Base-by-base conservation (phyloP, 2,888 invertebrate species). In the Vannuccia rotundouncinata region DNA sequence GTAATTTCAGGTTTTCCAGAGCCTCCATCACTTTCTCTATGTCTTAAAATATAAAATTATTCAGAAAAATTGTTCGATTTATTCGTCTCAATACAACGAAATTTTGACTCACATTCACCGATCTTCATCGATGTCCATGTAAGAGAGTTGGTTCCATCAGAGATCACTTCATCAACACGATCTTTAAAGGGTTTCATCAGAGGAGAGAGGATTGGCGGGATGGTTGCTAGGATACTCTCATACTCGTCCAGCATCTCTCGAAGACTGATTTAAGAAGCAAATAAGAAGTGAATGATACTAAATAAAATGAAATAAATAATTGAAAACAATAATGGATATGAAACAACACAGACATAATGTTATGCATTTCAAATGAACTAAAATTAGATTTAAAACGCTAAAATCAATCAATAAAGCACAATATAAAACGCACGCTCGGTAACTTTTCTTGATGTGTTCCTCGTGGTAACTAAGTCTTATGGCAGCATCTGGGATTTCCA, bases 141-240 rank as follows among this genome's bases (percentile, higher is more conserved):
- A 29, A 96, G 91, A 13, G 91, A 90, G n/a, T 91, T 91, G 27
- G 95, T 89, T 0, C 93, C 95, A 0, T 95, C 95, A 81, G 92
- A 91, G 29, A 96, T 89, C 83, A 94, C 91, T 10, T 92, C 92
- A 0, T 94, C 93, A 17, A 96, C 90, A n/a, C 92, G 91, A 31
- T 94, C 92, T 82, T 94, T 90, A 90, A 94, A 95, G 0, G 95
- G 95, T 78, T 95, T 90, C 86, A 96, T 92, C 79, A 96, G 89
- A 27, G 95, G 95, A n/a, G 94, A 90, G 0, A 96, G 92, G 89
- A 95, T 94, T 59, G 92, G 89, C 85, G 94, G 86, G 29, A 89
- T 87, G 22, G 84, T 83, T 0, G 82, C 83, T 66, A 85, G 82
- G 77, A 88, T 86, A 1, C 84, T 81, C 66, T 85, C 84, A 82